A percentile compares a stretch with the other conserved stretches of the same genome.
phyloP scores from a whole-genome alignment of 2,113 vertebrate genomes.

The Piprites chloris region DNA sequence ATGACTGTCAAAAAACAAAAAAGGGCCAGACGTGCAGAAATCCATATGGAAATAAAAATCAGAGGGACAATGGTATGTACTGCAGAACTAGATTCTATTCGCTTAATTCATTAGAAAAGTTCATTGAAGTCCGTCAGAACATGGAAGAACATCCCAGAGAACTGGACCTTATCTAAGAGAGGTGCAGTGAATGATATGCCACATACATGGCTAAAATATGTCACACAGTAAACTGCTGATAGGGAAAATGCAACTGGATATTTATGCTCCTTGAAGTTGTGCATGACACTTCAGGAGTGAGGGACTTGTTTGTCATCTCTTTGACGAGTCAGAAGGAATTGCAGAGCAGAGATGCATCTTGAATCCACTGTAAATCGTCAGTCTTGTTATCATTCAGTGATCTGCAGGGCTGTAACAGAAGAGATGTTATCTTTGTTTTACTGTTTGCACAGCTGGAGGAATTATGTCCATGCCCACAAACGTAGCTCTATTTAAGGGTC shows the following conservation, averaged over 20 bases:
- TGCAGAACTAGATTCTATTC: neutral
- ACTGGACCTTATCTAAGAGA: neutral
- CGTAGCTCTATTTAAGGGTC: conserved; percentile 23
- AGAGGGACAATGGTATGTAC: neutral
- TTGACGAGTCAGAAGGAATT: conserved; percentile 41
- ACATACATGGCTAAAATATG: neutral
- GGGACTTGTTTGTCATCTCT: conserved; percentile 65
- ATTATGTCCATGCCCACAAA: conserved; percentile 7
- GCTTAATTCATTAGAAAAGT: neutral
- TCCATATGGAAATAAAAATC: neutral
- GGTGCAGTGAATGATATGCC: neutral
- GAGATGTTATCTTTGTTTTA: conserved; percentile 12
- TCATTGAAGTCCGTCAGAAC: neutral
- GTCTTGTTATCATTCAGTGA: conserved; percentile 54
- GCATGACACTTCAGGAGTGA: neutral
- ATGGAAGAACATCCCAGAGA: neutral
- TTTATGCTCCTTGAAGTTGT: conserved; percentile 38
- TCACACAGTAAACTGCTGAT: neutral
- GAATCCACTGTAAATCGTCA: conserved; percentile 57
- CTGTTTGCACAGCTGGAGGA: conserved; percentile 20
- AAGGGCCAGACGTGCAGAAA: conserved; percentile 2
- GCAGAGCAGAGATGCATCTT: conserved; percentile 30
- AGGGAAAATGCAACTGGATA: neutral
- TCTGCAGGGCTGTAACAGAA: conserved; percentile 10
- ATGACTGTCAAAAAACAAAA: neutral